Evolutionary conservation across 2,797 vertebrate species (phyloP).

Genomic region (Sebastes minor): DNA sequence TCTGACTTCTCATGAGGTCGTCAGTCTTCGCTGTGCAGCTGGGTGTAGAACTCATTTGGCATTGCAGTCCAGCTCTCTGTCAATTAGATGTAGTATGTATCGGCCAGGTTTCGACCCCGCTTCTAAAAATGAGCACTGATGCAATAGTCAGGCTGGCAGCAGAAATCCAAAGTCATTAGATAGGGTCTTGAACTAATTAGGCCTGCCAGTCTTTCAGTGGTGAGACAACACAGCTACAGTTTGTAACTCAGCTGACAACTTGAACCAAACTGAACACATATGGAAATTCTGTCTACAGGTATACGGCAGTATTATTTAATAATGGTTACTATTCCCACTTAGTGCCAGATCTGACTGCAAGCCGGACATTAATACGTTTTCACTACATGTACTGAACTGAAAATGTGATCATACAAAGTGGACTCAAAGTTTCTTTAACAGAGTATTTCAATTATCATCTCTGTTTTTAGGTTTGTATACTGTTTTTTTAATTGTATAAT

Average conservation of each 20-base stretch:
- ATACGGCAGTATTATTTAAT: background rate
- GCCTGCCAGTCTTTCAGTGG: conserved; percentile 23
- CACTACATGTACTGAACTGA: background rate
- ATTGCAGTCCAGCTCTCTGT: conserved; percentile 42
- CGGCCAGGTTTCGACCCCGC: conserved; percentile 41
- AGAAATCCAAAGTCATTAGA: conserved; percentile 59
- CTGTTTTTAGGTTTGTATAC: background rate
- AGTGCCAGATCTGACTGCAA: background rate
- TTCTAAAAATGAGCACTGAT: conserved; percentile 67
- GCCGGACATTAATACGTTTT: background rate
- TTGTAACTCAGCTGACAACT: background rate
- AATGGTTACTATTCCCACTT: background rate
- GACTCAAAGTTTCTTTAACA: background rate
- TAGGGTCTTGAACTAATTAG: conserved; percentile 58
- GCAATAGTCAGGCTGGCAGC: conserved; percentile 57
- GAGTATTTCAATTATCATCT: background rate
- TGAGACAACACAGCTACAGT: conserved; percentile 11
- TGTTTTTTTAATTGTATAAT: background rate
- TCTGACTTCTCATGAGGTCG: conserved; percentile 3
- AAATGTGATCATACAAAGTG: background rate
- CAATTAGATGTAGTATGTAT: conserved; percentile 51
- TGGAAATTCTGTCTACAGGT: background rate
- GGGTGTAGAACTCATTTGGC: conserved; percentile 31
- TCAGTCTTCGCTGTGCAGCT: background rate
- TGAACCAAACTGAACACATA: conserved; percentile 5